A percentile compares a stretch with the other conserved stretches of the same genome.
phyloP scores from a whole-genome alignment of 2,113 vertebrate genomes.

The Tetrao urogallus region DNA sequence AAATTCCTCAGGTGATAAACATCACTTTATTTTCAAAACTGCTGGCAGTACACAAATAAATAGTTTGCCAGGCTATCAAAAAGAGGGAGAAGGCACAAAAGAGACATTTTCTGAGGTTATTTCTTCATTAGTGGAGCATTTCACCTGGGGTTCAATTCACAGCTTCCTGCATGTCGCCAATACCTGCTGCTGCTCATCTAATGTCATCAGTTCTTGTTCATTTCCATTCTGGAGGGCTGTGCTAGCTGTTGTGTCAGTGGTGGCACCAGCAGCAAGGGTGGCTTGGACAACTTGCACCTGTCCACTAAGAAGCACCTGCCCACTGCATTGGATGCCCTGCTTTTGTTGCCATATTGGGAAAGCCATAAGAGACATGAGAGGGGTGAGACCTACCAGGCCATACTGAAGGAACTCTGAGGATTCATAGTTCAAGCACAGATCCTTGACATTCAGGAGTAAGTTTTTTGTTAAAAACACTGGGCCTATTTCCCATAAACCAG shows the following conservation, averaged over 20 bases:
- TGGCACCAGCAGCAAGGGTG: not conserved
- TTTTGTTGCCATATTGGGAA: not conserved
- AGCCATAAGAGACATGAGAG: not conserved
- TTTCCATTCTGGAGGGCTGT: not conserved
- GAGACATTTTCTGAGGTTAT: not conserved
- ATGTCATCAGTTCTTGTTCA: not conserved
- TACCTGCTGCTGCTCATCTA: accelerated
- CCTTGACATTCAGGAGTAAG: not conserved
- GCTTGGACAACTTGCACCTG: not conserved
- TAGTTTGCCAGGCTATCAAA: not conserved
- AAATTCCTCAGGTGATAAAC: not conserved
- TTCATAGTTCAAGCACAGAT: not conserved
- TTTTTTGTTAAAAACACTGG: not conserved
- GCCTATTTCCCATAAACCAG: not conserved
- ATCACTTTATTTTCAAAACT: not conserved
- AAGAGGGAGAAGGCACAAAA: not conserved
- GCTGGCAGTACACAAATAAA: not conserved
- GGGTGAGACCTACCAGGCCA: not conserved
- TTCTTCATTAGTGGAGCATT: not conserved
- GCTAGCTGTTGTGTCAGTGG: accelerated
- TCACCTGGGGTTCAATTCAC: not conserved
- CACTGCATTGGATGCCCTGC: not conserved
- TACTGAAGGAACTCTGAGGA: not conserved
- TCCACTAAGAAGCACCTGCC: not conserved
- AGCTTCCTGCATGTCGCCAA: not conserved